phyloP scores from a whole-genome alignment of 2,888 invertebrate genomes.

The Cheilosia urbana region DNA sequence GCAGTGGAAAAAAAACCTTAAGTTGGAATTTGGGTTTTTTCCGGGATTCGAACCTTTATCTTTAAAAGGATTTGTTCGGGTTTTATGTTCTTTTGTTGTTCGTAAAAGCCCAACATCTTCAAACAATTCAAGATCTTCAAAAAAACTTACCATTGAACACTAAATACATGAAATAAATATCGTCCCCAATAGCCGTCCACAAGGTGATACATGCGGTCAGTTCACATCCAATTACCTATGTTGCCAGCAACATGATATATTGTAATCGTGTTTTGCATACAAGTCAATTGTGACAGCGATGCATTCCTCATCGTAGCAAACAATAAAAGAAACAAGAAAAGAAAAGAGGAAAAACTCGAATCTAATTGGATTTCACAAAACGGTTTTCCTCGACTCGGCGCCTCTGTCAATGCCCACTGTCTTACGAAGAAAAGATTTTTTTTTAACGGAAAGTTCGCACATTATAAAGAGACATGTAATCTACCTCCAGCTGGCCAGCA shows the following conservation, averaged over 20 bases:
- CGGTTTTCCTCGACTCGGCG: conserved; percentile 1
- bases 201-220: conserved; percentile 20
- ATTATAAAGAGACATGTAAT: conserved; percentile 16
- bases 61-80: too few relatives aligned
- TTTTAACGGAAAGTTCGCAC: conserved; percentile 20
- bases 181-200: not conserved
- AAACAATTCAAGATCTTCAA: too few relatives aligned
- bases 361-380: conserved; percentile 63
- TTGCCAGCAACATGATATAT: conserved; percentile 26
- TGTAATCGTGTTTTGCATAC: conserved; percentile 27
- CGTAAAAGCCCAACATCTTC: too few relatives aligned
- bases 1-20: too few relatives aligned
- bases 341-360: conserved; percentile 15
- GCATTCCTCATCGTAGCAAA: not conserved
- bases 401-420: not conserved
- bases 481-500: conserved; percentile 4
- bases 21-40: too few relatives aligned
- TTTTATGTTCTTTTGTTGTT: too few relatives aligned
- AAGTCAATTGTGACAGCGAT: conserved; percentile 24
- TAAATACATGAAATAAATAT: too few relatives aligned
- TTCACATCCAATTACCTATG: conserved; percentile 39
- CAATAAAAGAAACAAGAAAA: not conserved
- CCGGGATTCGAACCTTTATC: too few relatives aligned
- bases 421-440: not conserved
- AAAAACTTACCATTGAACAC: too few relatives aligned